These are phyloP conservation scores for Gallinago paraguaiae DNA, from an alignment of 2,113 vertebrate species.

Conservation along the genomic window DNA sequence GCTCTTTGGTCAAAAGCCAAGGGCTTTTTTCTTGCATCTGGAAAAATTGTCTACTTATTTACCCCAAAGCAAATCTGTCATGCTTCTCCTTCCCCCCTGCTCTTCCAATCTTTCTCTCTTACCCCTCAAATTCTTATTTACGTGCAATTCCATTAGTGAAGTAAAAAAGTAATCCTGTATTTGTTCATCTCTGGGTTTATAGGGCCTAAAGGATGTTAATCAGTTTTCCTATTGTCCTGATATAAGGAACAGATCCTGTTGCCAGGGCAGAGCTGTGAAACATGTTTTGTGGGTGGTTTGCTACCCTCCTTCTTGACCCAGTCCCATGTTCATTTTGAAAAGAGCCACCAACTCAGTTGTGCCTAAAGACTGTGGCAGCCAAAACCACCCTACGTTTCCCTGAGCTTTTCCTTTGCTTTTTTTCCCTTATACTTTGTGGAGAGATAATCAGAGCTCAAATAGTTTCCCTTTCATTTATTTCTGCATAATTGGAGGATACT, in stretches of 20 bases:
- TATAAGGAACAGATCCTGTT: neutral
- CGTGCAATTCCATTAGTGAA: neutral
- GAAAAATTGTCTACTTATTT: neutral
- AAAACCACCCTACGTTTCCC: neutral
- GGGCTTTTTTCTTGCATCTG: neutral
- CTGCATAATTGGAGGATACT: neutral
- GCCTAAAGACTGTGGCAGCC: neutral
- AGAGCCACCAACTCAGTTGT: neutral
- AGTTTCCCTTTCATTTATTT: neutral
- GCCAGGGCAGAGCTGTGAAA: neutral
- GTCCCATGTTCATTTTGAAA: neutral
- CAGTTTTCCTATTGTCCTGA: neutral
- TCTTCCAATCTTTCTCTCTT: too few relatives aligned
- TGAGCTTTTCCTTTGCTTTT: neutral
- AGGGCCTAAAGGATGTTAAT: neutral
- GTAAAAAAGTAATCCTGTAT: neutral
- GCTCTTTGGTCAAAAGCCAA: neutral
- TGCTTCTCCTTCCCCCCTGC: too few relatives aligned
- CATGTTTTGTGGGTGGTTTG: neutral
- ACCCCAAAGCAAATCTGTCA: neutral
- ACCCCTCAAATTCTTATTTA: fast-evolving
- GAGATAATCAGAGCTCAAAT: neutral
- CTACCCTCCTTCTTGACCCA: neutral
- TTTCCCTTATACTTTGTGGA: neutral
- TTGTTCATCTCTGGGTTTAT: fast-evolving